Evolutionary conservation across 2,797 vertebrate species (phyloP), one percentile per base, ranked within the genome.

Genomic region (Malacoctenus gilli): DNA sequence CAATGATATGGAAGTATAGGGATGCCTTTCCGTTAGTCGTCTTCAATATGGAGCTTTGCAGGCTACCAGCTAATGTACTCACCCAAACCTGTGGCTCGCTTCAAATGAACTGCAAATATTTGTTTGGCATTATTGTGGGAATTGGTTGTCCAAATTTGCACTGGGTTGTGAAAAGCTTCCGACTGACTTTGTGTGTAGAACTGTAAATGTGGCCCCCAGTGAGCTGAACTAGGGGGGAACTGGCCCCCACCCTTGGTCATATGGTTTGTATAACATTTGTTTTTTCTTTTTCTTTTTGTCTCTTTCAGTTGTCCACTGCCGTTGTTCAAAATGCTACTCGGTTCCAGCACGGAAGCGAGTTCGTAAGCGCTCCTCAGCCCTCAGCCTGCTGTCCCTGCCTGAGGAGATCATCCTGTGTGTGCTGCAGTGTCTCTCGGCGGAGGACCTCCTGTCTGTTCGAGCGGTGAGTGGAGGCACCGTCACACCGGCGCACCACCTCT

Each of bases 331-430:
- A 91, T 99, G 97, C 75, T 97, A 94, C 83, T 89, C 92, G 0
- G 79, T 95, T 51, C 95, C 94, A 19, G 83, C 88, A 1, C 93
- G 93, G 63, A 91, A 95, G 72, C 90, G 94, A 63, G 67, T 97
- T 55, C 92, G 93, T 74, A 94, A 94, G 76, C 89, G 94, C 8
- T 91, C 89, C 8, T 85, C 91, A 14, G 80, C 85, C 37, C 72
- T 96, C 9, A 94, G 93, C 0, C 70, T 99, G 60, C 79, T 99
- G 70, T 94, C 89, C 43, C 93, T 99, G 4, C 97, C 96, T 0
- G 95, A 98, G 73, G 97, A 99, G 30, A 91, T 95, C 13, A 91
- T 99, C 34, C 93, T 99, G 9, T 98, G 92, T 43, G 90, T 99
- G 38, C 89, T 99, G 58, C 95, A 94, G 59, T 95, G 92, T 66